Conservation (phyloP, 53 echinoderm and acorn worm species). For the Apostichopus leukothele region DNA sequence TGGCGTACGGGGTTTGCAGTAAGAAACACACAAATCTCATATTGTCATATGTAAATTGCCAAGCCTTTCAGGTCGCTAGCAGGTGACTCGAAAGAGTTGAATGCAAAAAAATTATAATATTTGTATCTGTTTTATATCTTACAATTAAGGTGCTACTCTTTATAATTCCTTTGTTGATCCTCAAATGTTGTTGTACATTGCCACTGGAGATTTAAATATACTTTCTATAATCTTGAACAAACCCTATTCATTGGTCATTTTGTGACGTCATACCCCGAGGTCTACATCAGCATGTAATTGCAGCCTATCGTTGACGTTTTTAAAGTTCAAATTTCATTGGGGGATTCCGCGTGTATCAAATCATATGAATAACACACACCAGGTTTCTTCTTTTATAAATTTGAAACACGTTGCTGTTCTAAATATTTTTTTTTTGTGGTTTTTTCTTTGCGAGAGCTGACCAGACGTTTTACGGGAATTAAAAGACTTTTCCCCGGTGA, state of each 20-base stretch:
- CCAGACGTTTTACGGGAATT: conserved; percentile 34
- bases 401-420: conserved; percentile 3
- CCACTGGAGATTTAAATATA: not conserved
- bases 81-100: too few relatives aligned
- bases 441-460: not conserved
- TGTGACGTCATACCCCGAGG: conserved; percentile 3
- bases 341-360: not conserved
- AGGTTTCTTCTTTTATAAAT: not conserved
- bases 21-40: too few relatives aligned
- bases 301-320: not conserved
- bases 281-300: not conserved
- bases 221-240: not conserved
- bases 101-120: too few relatives aligned
- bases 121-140: too few relatives aligned
- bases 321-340: not conserved
- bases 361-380: not conserved
- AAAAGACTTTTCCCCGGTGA: conserved; percentile 1
- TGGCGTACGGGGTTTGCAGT: too few relatives aligned
- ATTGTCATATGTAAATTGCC: too few relatives aligned
- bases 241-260: not conserved
- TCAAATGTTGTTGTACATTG: not conserved
- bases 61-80: too few relatives aligned
- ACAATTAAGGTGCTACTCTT: too few relatives aligned
- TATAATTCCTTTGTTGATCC: not conserved
- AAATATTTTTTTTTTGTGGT: not conserved